A percentile compares a stretch with the other conserved stretches of the same genome.
Conservation (phyloP, 2,797 vertebrate genomes). For the Chaetophractus vellerosus region DNA sequence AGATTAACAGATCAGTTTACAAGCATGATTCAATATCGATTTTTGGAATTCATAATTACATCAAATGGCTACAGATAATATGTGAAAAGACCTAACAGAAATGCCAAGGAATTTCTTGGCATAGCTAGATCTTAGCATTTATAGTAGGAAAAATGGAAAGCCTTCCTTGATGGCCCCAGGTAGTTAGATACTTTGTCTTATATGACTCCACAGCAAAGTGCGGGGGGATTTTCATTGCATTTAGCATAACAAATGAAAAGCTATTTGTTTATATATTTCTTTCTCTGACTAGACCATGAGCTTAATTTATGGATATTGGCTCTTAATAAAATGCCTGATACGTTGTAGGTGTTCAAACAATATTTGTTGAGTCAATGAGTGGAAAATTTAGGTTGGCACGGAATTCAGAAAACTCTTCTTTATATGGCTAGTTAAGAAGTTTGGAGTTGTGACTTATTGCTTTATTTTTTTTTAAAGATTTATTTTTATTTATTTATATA, state of each 20-base stretch:
- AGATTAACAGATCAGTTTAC: no score
- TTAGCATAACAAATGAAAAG: not conserved
- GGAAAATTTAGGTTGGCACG: not conserved
- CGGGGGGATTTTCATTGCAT: not conserved
- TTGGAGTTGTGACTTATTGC: not conserved
- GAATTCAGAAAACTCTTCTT: not conserved
- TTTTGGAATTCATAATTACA: no score
- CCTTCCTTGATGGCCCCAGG: not conserved
- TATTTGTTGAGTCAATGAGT: slow-evolving; percentile 26
- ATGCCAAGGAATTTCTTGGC: not conserved
- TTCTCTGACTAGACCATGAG: not conserved
- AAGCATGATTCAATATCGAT: no score
- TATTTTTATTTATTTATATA: no score
- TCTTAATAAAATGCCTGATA: not conserved
- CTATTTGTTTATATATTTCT: not conserved
- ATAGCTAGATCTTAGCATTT: not conserved
- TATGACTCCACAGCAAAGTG: not conserved
- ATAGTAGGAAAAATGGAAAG: not conserved
- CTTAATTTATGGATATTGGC: not conserved
- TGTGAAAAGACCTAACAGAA: not conserved
- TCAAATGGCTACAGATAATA: no score
- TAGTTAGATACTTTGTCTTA: not conserved
- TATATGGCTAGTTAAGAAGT: not conserved
- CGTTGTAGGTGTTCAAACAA: not conserved
- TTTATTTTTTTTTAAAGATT: no score